phyloP scores from a whole-genome alignment of 2,113 vertebrate species.

The Cisticola juncidis region DNA sequence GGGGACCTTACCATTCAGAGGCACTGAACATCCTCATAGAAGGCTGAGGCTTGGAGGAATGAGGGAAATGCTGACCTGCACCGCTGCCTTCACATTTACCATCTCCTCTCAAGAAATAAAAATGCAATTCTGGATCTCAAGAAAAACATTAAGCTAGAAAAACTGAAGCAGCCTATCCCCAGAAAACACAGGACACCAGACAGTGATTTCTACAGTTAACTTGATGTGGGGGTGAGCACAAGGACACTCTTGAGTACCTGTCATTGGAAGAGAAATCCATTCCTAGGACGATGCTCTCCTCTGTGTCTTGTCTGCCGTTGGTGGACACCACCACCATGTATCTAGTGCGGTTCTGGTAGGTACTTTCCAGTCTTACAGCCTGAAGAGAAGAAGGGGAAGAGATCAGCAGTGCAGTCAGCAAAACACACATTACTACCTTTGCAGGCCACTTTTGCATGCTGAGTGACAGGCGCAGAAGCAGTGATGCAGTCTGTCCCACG shows the following conservation, averaged over 20 bases:
- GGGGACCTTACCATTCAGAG: not conserved
- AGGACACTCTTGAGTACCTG: constrained; percentile 71
- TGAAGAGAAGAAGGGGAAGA: constrained; percentile 45
- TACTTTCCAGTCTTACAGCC: constrained; percentile 96
- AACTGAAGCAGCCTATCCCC: not conserved
- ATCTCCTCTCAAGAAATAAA: not conserved
- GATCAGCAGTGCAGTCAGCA: not conserved
- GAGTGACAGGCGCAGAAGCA: constrained; percentile 19
- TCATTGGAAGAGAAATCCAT: constrained; percentile 94
- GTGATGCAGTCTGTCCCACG: not conserved
- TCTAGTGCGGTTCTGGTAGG: constrained; percentile 88
- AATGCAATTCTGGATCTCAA: not conserved
- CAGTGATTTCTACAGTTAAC: not conserved
- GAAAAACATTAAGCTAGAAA: not conserved
- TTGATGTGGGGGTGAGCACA: not conserved
- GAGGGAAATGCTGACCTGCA: not conserved
- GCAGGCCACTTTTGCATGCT: not conserved
- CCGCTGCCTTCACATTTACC: not conserved
- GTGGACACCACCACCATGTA: constrained; percentile 99
- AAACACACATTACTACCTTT: not conserved
- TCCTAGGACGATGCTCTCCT: constrained; percentile 95
- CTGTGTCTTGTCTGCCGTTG: constrained; percentile 93
- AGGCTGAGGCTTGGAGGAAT: not conserved
- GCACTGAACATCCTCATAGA: not conserved
- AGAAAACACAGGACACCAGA: not conserved